These are phyloP conservation scores for Limnephilus marmoratus DNA, from an alignment of 2,888 invertebrate species.

Conservation along the genomic window DNA sequence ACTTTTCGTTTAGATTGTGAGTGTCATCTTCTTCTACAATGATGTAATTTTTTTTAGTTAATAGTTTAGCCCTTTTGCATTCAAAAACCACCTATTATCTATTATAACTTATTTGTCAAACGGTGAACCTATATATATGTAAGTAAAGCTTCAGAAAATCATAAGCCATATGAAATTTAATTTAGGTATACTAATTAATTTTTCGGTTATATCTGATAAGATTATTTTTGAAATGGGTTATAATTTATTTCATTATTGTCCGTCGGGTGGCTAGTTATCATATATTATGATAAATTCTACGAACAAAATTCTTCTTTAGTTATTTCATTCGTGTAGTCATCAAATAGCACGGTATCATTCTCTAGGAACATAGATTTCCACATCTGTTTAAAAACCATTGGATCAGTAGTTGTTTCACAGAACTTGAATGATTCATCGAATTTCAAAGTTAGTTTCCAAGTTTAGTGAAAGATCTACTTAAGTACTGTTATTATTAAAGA, in stretches of 20 bases:
- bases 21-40: too few species aligned
- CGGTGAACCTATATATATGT: not conserved
- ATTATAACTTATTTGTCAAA: not conserved
- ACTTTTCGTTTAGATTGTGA: too few species aligned
- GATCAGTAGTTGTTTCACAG: too few species aligned
- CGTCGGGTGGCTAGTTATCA: not conserved
- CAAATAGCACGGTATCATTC: not conserved
- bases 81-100: not conserved
- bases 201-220: not conserved
- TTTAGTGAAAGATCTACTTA: too few species aligned
- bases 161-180: not conserved
- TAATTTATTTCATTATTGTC: not conserved
- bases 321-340: not conserved
- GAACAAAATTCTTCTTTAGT: not conserved
- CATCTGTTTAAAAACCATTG: not conserved
- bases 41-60: too few species aligned
- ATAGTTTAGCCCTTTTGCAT: not conserved
- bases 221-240: not conserved
- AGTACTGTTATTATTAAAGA: too few species aligned
- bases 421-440: too few species aligned
- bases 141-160: not conserved
- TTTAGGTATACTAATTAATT: not conserved
- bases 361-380: not conserved
- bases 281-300: not conserved
- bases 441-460: too few species aligned